phyloP scores from a whole-genome alignment of 2,888 invertebrate species.

The Xylophagus ater region DNA sequence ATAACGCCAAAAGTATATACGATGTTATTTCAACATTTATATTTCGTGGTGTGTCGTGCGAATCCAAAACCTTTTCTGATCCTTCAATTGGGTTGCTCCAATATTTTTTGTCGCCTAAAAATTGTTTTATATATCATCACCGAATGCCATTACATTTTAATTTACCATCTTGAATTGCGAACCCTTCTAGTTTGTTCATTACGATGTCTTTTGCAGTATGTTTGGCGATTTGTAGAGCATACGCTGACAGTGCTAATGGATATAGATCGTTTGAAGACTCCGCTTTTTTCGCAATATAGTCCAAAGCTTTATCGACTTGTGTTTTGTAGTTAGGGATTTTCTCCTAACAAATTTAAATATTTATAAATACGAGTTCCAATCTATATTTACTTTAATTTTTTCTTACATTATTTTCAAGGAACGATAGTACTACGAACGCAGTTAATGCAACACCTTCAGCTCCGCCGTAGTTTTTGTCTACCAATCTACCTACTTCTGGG shows the following conservation, averaged over 20 bases:
- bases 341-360: conserved; percentile 12
- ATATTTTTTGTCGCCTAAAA: too few species aligned
- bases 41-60: conserved; percentile 49
- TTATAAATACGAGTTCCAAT: not conserved
- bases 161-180: conserved; percentile 39
- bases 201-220: conserved; percentile 57
- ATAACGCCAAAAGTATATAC: conserved; percentile 61
- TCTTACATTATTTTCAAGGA: conserved; percentile 53
- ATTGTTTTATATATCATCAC: not conserved
- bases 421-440: conserved; percentile 64
- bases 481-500: conserved; percentile 49
- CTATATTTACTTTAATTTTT: not conserved
- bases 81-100: too few species aligned
- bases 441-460: conserved; percentile 60
- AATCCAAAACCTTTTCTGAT: conserved; percentile 45
- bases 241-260: conserved; percentile 64
- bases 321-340: conserved; percentile 39
- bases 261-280: conserved; percentile 56
- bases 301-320: conserved; percentile 65
- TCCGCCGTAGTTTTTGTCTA: conserved; percentile 69
- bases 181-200: conserved; percentile 42
- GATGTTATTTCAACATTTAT: conserved; percentile 61
- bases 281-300: conserved; percentile 60
- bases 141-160: not conserved
- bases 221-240: conserved; percentile 65